A percentile compares a stretch with the other conserved stretches of the same genome.
Evolutionary conservation across 2,888 invertebrate genomes (phyloP).

Genomic region (Xylophagus ater): DNA sequence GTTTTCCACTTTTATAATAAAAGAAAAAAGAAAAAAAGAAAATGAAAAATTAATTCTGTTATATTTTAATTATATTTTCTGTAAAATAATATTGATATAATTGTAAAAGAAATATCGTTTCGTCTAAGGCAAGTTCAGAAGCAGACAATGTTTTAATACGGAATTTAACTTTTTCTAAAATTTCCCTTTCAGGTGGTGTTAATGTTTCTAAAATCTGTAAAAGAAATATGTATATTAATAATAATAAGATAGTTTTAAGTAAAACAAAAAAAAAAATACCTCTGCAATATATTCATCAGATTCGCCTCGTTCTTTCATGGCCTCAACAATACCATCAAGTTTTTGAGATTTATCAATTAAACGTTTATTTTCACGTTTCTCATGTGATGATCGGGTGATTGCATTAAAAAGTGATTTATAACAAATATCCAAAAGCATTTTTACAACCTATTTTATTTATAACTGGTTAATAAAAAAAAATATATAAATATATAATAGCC

Average conservation of each 20-base stretch:
- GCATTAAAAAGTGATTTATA: conserved; percentile 61
- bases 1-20: background rate
- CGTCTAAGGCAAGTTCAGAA: conserved; percentile 70
- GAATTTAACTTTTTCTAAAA: conserved; percentile 61
- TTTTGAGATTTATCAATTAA: conserved; percentile 79
- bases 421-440: conserved; percentile 57
- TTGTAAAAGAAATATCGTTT: conserved; percentile 69
- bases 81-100: conserved; percentile 61
- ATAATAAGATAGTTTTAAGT: conserved; percentile 9
- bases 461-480: background rate
- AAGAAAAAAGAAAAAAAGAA: background rate
- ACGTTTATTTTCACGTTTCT: conserved; percentile 57
- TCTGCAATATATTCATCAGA: conserved; percentile 69
- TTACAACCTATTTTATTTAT: conserved; percentile 46
- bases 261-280: conserved; percentile 38
- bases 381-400: conserved; percentile 53
- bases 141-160: conserved; percentile 65
- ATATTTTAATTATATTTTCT: no score
- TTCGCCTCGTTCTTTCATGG: conserved; percentile 66
- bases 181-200: conserved; percentile 70
- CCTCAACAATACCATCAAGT: conserved; percentile 68
- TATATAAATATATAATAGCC: background rate
- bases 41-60: no score
- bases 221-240: no score
- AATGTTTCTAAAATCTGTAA: conserved; percentile 72